phyloP scores from a whole-genome alignment of 2,888 invertebrate genomes.

The Drosophila picticornis region DNA sequence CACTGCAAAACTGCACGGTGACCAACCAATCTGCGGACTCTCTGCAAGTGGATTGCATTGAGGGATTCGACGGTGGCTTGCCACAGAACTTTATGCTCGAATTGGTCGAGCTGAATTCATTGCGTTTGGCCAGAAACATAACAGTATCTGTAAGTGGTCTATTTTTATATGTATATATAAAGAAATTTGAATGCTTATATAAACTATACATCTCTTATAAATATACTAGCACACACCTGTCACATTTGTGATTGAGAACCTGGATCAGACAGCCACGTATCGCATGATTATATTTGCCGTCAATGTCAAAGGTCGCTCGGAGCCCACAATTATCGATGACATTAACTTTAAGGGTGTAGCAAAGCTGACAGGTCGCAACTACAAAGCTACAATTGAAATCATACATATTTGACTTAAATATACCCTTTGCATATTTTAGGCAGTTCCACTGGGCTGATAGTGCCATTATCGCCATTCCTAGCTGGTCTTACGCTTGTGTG shows the following conservation, averaged over 20 bases:
- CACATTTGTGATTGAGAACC: slow-evolving; percentile 85
- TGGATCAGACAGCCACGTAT: slow-evolving; percentile 91
- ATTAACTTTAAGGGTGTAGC: slow-evolving; percentile 94
- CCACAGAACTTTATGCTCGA: slow-evolving; percentile 95
- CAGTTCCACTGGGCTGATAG: slow-evolving; percentile 87
- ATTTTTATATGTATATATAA: not conserved
- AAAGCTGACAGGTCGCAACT: slow-evolving; percentile 91
- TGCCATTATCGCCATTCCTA: slow-evolving; percentile 91
- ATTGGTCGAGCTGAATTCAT: slow-evolving; percentile 90
- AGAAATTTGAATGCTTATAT: not conserved
- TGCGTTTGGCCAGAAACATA: slow-evolving; percentile 86
- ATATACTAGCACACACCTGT: slow-evolving; percentile 82
- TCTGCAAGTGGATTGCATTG: slow-evolving; percentile 93
- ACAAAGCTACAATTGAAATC: not conserved
- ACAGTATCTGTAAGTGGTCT: slow-evolving; percentile 82
- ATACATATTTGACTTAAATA: not conserved
- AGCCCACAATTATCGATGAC: slow-evolving; percentile 92
- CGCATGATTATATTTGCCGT: slow-evolving; percentile 93
- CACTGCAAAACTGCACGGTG: slow-evolving; percentile 94
- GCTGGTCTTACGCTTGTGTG: slow-evolving; percentile 92
- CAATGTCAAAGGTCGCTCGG: slow-evolving; percentile 95
- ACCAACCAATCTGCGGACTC: slow-evolving; percentile 94
- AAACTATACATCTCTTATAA: not conserved
- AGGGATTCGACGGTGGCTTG: slow-evolving; percentile 94
- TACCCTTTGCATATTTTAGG: slow-evolving; percentile 85